A percentile compares a stretch with the other conserved stretches of the same genome.
These are phyloP conservation scores for Oncorhynchus kisutch DNA, from an alignment of 2,113 vertebrate species.

Conservation along the genomic window DNA sequence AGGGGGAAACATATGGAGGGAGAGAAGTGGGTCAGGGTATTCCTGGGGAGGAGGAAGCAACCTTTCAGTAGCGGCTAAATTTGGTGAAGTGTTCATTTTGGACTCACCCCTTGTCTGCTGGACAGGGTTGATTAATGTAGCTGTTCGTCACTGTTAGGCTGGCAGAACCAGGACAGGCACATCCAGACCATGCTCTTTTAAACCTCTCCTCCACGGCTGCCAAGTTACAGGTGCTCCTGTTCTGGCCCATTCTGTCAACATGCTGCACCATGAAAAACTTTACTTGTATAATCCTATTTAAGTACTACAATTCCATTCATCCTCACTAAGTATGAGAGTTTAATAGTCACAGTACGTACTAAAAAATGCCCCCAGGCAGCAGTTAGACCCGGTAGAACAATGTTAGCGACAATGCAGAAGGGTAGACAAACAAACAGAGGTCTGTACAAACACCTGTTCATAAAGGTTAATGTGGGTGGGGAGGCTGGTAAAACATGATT, in stretches of 20 bases:
- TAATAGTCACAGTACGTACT: neutral
- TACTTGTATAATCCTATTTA: neutral
- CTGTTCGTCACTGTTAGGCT: slow-evolving; percentile 46
- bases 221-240: neutral
- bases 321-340: neutral
- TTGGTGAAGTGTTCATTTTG: slow-evolving; percentile 59
- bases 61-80: slow-evolving; percentile 49
- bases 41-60: slow-evolving; percentile 35
- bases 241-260: neutral
- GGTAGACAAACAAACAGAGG: slow-evolving; percentile 49
- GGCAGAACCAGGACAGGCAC: slow-evolving; percentile 66
- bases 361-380: neutral
- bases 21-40: slow-evolving; percentile 47
- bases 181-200: slow-evolving; percentile 1
- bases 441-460: slow-evolving; percentile 55
- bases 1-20: neutral
- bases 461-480: slow-evolving; percentile 42
- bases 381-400: slow-evolving; percentile 33
- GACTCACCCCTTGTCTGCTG: slow-evolving; percentile 50
- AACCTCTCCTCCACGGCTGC: neutral
- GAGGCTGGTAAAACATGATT: slow-evolving; percentile 53
- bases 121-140: slow-evolving; percentile 63
- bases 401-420: slow-evolving; percentile 36
- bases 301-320: neutral
- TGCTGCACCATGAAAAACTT: neutral